Conservation (phyloP, 2,888 invertebrate genomes). For the Apamea crenata region DNA sequence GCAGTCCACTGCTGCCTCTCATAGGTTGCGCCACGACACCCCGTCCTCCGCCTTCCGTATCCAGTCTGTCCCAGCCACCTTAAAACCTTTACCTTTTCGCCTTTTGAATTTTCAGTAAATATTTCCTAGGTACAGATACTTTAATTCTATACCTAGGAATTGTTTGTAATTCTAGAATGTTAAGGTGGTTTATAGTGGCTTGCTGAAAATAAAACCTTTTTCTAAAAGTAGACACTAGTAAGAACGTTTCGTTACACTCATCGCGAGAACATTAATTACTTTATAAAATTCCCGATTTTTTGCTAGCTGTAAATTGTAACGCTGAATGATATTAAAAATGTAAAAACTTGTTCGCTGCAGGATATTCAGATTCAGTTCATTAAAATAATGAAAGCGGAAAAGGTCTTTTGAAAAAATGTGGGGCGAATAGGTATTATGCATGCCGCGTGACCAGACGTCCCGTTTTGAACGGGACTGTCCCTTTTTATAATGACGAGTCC, state of each 20-base stretch:
- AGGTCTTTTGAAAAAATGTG: constrained; percentile 49
- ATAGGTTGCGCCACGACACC: too few relatives aligned
- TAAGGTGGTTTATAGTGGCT: too few relatives aligned
- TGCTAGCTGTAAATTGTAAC: constrained; percentile 21
- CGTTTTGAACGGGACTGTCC: too few relatives aligned
- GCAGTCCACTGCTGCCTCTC: background rate
- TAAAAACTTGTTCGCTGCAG: constrained; percentile 33
- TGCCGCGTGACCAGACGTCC: too few relatives aligned
- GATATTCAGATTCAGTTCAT: constrained; percentile 59
- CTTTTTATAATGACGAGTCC: too few relatives aligned
- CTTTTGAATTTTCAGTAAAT: too few relatives aligned
- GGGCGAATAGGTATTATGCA: constrained; percentile 20
- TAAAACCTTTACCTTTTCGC: too few relatives aligned
- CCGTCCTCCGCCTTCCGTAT: too few relatives aligned
- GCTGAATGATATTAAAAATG: constrained; percentile 41
- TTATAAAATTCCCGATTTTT: constrained; percentile 7
- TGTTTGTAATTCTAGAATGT: too few relatives aligned
- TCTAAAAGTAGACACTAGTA: background rate
- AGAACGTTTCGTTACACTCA: background rate
- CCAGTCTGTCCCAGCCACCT: too few relatives aligned
- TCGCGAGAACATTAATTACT: background rate
- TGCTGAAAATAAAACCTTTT: background rate
- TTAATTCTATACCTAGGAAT: too few relatives aligned
- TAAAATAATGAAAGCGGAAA: constrained; percentile 62
- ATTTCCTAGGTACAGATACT: too few relatives aligned